phyloP scores from a whole-genome alignment of 2,113 vertebrate genomes.

The Turnix velox region DNA sequence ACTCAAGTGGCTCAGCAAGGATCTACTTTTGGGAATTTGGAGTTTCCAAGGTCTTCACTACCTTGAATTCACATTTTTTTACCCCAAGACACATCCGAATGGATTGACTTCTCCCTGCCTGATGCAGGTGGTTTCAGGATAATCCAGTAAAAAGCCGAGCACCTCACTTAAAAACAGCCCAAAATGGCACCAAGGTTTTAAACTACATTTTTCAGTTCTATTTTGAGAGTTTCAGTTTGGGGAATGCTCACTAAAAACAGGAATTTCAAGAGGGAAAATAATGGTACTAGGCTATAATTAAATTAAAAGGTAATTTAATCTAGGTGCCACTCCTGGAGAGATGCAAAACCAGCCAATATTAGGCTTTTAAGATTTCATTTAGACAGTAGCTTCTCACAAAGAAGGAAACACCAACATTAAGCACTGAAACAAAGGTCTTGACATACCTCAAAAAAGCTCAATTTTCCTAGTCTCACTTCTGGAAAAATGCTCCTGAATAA shows the following conservation, averaged over 20 bases:
- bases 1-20: neutral
- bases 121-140: neutral
- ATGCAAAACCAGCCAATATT: fast-evolving
- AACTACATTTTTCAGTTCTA: neutral
- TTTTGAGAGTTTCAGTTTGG: neutral
- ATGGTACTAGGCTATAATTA: neutral
- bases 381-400: neutral
- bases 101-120: neutral
- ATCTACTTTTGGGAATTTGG: fast-evolving
- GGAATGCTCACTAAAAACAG: neutral
- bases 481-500: neutral
- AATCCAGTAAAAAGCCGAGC: fast-evolving
- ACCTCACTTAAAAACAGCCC: neutral
- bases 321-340: neutral
- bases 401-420: neutral
- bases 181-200: neutral
- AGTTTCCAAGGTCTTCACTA: neutral
- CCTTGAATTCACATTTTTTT: neutral
- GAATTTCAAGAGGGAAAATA: neutral
- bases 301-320: neutral
- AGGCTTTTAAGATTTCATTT: neutral
- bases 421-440: neutral
- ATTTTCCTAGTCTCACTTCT: neutral
- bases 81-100: neutral
- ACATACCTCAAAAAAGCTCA: neutral